These are phyloP conservation scores for Dendroctonus valens DNA, from an alignment of 1,140 invertebrate species.

Conservation along the genomic window DNA sequence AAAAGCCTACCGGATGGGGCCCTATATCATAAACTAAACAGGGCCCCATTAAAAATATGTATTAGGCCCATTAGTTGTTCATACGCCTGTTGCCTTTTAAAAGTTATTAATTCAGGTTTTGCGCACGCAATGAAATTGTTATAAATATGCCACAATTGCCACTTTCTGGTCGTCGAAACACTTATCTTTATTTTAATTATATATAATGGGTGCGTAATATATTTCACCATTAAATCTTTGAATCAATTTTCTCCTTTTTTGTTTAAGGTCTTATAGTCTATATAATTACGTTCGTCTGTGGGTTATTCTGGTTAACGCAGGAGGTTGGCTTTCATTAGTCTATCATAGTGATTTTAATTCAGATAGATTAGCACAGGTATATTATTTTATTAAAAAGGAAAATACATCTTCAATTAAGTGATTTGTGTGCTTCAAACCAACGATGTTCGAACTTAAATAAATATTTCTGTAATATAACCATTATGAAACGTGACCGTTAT, in stretches of 20 bases:
- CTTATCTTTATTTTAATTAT: constrained; percentile 26
- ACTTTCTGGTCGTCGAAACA: constrained; percentile 18
- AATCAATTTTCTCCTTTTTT: constrained; percentile 6
- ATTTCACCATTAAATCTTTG: constrained; percentile 23
- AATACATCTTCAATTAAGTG: too few species aligned
- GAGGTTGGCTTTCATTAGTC: too few species aligned
- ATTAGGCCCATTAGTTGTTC: constrained; percentile 23
- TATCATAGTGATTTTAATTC: too few species aligned
- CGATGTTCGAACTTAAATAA: too few species aligned
- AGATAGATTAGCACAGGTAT: too few species aligned
- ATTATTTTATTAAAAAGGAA: too few species aligned
- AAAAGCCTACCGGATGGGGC: background rate
- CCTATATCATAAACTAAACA: constrained; percentile 20
- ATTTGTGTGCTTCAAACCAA: too few species aligned
- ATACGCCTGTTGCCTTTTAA: constrained; percentile 11
- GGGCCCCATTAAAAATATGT: constrained; percentile 13
- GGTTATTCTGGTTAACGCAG: background rate
- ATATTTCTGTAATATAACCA: too few species aligned
- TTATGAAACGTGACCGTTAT: too few species aligned
- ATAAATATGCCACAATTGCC: constrained; percentile 30
- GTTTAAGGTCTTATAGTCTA: background rate
- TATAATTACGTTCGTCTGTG: constrained; percentile 5
- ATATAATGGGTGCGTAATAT: constrained; percentile 21
- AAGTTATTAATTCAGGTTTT: constrained; percentile 19
- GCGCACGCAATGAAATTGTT: constrained; percentile 28